A percentile compares a stretch with the other conserved stretches of the same genome.
Conservation (phyloP, 2,113 vertebrate species). For the Myrmophylax atrothorax region DNA sequence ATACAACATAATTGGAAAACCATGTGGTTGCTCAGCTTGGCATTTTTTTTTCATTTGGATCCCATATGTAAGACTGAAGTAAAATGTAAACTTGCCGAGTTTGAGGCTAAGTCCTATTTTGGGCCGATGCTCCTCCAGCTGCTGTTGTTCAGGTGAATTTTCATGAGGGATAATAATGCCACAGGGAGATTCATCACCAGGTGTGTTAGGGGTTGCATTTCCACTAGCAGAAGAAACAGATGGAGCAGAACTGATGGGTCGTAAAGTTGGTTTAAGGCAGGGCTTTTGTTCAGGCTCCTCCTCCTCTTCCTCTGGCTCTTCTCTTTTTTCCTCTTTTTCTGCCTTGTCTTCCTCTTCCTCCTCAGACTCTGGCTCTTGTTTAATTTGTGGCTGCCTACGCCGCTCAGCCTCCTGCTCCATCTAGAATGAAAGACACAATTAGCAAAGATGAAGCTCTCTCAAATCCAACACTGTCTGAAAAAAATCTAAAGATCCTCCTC, state of each 20-base stretch:
- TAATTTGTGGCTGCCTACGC: conserved; percentile 89
- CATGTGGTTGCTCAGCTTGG: background rate
- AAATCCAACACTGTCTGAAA: background rate
- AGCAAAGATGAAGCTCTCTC: background rate
- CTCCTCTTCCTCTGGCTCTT: conserved; percentile 87
- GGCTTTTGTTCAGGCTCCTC: conserved; percentile 87
- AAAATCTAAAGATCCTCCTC: background rate
- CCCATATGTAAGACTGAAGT: background rate
- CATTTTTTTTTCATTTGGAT: background rate
- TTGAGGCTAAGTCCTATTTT: conserved; percentile 98
- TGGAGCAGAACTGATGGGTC: conserved; percentile 93
- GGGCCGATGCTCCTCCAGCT: conserved; percentile 91
- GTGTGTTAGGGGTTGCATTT: conserved; percentile 91
- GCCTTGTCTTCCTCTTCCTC: conserved; percentile 85
- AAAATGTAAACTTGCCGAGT: conserved; percentile 79
- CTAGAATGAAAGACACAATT: conserved; percentile 69
- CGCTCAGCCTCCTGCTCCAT: conserved; percentile 99
- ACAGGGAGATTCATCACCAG: conserved; percentile 93
- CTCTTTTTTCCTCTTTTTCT: conserved; percentile 88
- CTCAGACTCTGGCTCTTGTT: conserved; percentile 87
- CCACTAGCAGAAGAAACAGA: conserved; percentile 95
- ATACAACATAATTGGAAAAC: background rate
- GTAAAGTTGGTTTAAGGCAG: conserved; percentile 92
- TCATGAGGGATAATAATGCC: conserved; percentile 99
- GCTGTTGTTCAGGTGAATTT: conserved; percentile 93